Evolutionary conservation across 37 sponge, comb jelly and placozoan species (phyloP).

Genomic region (Aplysina aerophoba): DNA sequence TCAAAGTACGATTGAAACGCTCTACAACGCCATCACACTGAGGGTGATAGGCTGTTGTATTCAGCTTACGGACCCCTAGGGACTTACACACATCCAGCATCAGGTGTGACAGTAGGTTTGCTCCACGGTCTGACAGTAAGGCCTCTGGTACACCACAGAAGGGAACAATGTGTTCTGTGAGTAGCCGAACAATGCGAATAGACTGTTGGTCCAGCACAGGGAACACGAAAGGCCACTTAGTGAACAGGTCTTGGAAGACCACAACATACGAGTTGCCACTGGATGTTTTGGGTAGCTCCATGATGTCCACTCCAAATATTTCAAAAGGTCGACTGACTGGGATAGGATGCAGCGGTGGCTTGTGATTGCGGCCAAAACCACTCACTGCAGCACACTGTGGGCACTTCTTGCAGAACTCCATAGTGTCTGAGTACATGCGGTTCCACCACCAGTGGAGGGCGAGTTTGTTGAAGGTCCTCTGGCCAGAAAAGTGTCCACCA

Average conservation of each 20-base stretch:
- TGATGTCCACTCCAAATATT: conserved; percentile 49
- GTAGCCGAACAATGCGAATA: conserved; percentile 30
- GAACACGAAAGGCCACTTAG: conserved; percentile 59
- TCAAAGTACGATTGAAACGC: conserved; percentile 52
- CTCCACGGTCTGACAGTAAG: conserved; percentile 54
- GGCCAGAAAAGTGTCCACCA: conserved; percentile 66
- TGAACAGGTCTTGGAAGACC: conserved; percentile 55
- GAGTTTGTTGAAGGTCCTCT: conserved; percentile 28
- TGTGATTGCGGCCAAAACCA: not conserved
- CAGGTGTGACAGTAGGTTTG: conserved; percentile 46
- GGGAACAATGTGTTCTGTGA: conserved; percentile 53
- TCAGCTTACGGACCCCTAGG: conserved; percentile 49
- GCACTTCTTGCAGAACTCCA: conserved; percentile 24
- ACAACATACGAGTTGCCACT: conserved; percentile 42
- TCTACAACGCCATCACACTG: conserved; percentile 54
- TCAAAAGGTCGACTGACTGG: conserved; percentile 52
- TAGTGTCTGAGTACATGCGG: conserved; percentile 42
- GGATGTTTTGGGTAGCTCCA: conserved; percentile 41
- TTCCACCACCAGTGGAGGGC: conserved; percentile 55
- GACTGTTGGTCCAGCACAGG: conserved; percentile 59
- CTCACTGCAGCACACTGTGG: conserved; percentile 55
- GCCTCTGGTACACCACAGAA: conserved; percentile 53
- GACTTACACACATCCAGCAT: conserved; percentile 53
- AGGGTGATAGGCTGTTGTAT: conserved; percentile 55
- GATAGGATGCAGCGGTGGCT: conserved; percentile 59